A percentile compares a stretch with the other conserved stretches of the same genome.
These are phyloP conservation scores for Caenorhabditis auriculariae DNA, from an alignment of 2,888 invertebrate species.

Conservation along the genomic window DNA sequence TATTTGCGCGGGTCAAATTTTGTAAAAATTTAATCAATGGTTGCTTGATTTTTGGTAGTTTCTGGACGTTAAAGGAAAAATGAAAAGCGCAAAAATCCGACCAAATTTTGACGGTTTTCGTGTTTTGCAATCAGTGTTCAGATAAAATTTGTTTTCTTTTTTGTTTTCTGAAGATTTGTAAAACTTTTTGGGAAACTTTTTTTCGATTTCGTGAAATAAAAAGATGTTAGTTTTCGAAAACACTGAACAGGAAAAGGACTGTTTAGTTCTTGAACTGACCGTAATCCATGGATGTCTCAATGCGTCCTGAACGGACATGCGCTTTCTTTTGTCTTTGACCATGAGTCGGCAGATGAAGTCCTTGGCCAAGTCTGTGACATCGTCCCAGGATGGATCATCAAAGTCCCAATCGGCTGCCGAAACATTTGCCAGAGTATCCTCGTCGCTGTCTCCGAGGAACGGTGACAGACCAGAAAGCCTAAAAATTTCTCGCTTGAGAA, in stretches of 20 bases:
- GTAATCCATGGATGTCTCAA: constrained; percentile 67
- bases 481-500: neutral
- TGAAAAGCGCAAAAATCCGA: too few species aligned
- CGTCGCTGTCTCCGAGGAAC: constrained; percentile 96
- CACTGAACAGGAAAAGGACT: neutral
- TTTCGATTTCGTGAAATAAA: neutral
- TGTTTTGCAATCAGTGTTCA: too few species aligned
- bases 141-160: too few species aligned
- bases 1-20: too few species aligned
- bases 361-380: constrained; percentile 89
- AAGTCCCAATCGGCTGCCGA: constrained; percentile 95
- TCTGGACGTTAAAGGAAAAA: too few species aligned
- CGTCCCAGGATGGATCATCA: constrained; percentile 92
- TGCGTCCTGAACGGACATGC: constrained; percentile 66
- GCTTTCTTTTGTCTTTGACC: constrained; percentile 79
- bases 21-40: too few species aligned
- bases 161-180: neutral
- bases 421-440: constrained; percentile 97
- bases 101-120: too few species aligned
- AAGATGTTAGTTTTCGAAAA: neutral
- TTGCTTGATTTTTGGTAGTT: too few species aligned
- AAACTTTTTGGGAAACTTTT: neutral
- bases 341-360: constrained; percentile 91
- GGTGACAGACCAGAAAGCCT: constrained; percentile 88
- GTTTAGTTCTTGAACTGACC: constrained; percentile 62